Evolutionary conservation across 1,140 invertebrate species (phyloP).

Genomic region (Drosophila micromelanica): DNA sequence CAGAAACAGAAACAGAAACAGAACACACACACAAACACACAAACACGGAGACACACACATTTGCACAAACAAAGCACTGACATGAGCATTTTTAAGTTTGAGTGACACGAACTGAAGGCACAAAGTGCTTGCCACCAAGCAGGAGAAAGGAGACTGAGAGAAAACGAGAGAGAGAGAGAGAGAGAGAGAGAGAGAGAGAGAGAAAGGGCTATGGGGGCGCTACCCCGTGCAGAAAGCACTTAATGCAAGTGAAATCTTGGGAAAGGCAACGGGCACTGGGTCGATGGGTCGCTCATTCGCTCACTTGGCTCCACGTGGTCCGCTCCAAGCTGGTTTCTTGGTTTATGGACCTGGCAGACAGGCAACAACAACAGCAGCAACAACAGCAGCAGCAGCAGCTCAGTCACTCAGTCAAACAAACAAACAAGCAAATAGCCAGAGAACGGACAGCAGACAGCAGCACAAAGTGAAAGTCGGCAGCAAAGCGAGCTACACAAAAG

Average conservation of each 20-base stretch:
- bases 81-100: slow-evolving; percentile 70
- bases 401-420: slow-evolving; percentile 68
- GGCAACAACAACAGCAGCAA: slow-evolving; percentile 1
- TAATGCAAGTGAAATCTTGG: slow-evolving; percentile 75
- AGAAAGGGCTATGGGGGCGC: not conserved
- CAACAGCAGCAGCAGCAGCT: slow-evolving; percentile 15
- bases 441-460: slow-evolving; percentile 27
- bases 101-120: slow-evolving; percentile 73
- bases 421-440: slow-evolving; percentile 44
- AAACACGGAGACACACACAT: slow-evolving; percentile 11
- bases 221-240: slow-evolving; percentile 61
- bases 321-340: not conserved
- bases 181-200: not conserved
- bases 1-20: not conserved
- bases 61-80: slow-evolving; percentile 27
- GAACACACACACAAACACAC: slow-evolving; percentile 34
- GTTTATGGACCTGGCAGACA: slow-evolving; percentile 16
- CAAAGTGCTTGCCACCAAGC: slow-evolving; percentile 59
- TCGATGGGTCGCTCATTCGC: slow-evolving; percentile 61
- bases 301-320: slow-evolving; percentile 27
- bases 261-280: slow-evolving; percentile 63
- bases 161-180: slow-evolving; percentile 4
- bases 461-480: slow-evolving; percentile 39
- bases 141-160: slow-evolving; percentile 13
- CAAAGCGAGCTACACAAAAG: slow-evolving; percentile 8